A percentile compares a stretch with the other conserved stretches of the same genome.
These are phyloP conservation scores for Spea hammondii DNA, from an alignment of 2,797 vertebrate species.

Conservation along the genomic window DNA sequence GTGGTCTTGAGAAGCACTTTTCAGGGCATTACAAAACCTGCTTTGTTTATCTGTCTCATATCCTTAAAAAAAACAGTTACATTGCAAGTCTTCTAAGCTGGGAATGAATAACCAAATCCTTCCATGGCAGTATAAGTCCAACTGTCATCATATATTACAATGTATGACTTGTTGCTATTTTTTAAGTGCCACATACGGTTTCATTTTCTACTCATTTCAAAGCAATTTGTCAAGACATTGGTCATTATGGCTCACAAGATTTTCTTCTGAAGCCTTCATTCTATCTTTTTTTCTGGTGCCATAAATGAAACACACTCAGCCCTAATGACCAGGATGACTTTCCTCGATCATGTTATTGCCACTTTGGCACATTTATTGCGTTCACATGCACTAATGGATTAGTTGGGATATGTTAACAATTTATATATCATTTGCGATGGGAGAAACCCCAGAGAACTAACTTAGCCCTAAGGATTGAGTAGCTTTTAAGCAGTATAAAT, in stretches of 20 bases:
- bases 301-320: slow-evolving; percentile 78
- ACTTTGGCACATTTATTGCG: slow-evolving; percentile 88
- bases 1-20: no score
- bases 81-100: no score
- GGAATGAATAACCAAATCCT: no score
- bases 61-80: no score
- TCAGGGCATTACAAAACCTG: no score
- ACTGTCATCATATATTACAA: slow-evolving; percentile 8
- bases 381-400: slow-evolving; percentile 93
- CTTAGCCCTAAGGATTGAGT: slow-evolving; percentile 92
- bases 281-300: slow-evolving; percentile 62
- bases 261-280: slow-evolving; percentile 68
- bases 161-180: neutral
- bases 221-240: slow-evolving; percentile 45
- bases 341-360: slow-evolving; percentile 77
- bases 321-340: slow-evolving; percentile 78
- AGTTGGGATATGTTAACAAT: slow-evolving; percentile 99
- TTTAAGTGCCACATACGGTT: slow-evolving; percentile 50
- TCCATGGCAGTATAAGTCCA: neutral
- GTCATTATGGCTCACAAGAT: slow-evolving; percentile 55
- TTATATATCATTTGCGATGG: slow-evolving; percentile 96
- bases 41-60: no score
- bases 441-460: slow-evolving; percentile 83
- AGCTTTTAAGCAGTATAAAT: slow-evolving; percentile 99
- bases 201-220: slow-evolving; percentile 56